phyloP scores from a whole-genome alignment of 1,140 invertebrate species.

The Patella vulgata region DNA sequence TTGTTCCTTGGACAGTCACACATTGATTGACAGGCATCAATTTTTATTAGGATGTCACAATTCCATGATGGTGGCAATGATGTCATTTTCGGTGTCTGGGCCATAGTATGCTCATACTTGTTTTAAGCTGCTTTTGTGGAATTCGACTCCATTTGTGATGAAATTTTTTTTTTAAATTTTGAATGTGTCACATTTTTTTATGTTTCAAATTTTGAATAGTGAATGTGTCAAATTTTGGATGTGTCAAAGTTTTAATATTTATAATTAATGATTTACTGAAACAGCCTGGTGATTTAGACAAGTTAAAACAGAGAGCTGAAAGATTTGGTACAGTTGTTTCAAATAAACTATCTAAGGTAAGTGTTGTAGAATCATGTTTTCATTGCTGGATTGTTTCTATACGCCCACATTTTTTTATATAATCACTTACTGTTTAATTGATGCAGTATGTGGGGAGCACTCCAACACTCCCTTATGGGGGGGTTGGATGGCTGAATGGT shows the following conservation, averaged over 20 bases:
- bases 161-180: neutral
- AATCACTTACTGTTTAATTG: neutral
- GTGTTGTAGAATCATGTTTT: neutral
- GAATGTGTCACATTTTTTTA: neutral
- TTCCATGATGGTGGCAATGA: too few relatives aligned
- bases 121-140: neutral
- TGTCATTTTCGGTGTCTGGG: too few relatives aligned
- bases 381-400: neutral
- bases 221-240: too few relatives aligned
- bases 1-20: too few relatives aligned
- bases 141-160: neutral
- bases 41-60: too few relatives aligned
- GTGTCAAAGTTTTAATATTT: too few relatives aligned
- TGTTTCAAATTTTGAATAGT: neutral
- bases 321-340: constrained; percentile 47
- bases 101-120: too few relatives aligned
- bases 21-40: too few relatives aligned
- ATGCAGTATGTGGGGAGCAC: constrained; percentile 29
- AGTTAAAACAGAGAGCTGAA: constrained; percentile 50
- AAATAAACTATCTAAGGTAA: constrained; percentile 41
- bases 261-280: too few relatives aligned
- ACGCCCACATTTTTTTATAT: neutral
- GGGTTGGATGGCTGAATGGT: too few relatives aligned
- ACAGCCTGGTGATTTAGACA: constrained; percentile 40
- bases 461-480: too few relatives aligned